Conservation (phyloP, 2,888 invertebrate species). For the Catocala nupta region DNA sequence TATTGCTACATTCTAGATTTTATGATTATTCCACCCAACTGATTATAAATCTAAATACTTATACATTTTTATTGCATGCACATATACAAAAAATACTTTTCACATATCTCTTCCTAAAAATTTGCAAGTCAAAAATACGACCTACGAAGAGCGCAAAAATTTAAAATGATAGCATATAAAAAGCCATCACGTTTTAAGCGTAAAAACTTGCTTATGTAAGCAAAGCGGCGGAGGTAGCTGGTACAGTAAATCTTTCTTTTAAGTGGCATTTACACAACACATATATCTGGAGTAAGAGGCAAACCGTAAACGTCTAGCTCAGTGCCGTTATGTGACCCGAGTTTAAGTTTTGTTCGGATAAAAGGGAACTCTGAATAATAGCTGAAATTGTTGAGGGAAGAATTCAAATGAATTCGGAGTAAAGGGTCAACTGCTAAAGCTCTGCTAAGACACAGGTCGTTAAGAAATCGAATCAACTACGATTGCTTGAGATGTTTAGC, state of each 20-base stretch:
- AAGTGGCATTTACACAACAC: slow-evolving; percentile 85
- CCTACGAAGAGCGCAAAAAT: slow-evolving; percentile 12
- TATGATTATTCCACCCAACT: too few species aligned
- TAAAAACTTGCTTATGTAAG: slow-evolving; percentile 51
- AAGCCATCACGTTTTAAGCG: slow-evolving; percentile 44
- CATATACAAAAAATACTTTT: too few species aligned
- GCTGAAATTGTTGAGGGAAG: slow-evolving; percentile 20
- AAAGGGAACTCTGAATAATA: slow-evolving; percentile 33
- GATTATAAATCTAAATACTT: too few species aligned
- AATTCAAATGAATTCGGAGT: slow-evolving; percentile 5
- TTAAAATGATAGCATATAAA: slow-evolving; percentile 51
- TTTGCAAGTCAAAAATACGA: slow-evolving; percentile 13
- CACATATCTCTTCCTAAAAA: neutral
- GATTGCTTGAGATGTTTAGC: too few species aligned
- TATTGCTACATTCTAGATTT: too few species aligned
- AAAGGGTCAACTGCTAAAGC: neutral
- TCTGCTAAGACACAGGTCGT: neutral
- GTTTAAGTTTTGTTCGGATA: slow-evolving; percentile 46
- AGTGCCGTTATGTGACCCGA: slow-evolving; percentile 59
- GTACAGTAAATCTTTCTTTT: slow-evolving; percentile 77
- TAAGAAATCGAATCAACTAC: too few species aligned
- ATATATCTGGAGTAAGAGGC: slow-evolving; percentile 72
- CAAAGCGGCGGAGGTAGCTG: slow-evolving; percentile 60
- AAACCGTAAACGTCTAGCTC: slow-evolving; percentile 81
- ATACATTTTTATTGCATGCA: too few species aligned